Evolutionary conservation across 2,888 invertebrate species (phyloP).

Genomic region (Drosophila vallismaia): DNA sequence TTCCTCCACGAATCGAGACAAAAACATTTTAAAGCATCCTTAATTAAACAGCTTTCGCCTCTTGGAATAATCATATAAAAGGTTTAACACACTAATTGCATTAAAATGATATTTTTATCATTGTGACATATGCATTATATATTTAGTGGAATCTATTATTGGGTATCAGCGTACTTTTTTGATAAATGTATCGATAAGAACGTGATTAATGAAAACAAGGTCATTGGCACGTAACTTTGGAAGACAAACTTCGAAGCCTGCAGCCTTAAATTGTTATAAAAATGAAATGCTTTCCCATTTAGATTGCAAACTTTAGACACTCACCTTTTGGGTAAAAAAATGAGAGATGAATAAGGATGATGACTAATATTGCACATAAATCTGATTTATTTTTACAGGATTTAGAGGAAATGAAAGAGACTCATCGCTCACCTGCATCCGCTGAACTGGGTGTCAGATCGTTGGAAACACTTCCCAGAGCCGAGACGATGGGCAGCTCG

Average conservation of each 20-base stretch:
- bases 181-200: constrained; percentile 16
- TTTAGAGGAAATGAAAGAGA: not conserved
- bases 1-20: no score
- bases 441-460: constrained; percentile 32
- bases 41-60: not conserved
- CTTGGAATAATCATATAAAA: not conserved
- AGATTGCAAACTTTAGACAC: no score
- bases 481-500: constrained; percentile 59
- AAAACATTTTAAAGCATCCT: not conserved
- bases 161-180: not conserved
- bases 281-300: no score
- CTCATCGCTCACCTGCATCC: constrained; percentile 39
- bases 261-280: no score
- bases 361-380: no score
- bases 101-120: not conserved
- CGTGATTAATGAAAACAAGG: constrained; percentile 4
- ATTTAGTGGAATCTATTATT: not conserved
- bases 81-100: not conserved
- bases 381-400: no score
- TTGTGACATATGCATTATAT: constrained; percentile 2
- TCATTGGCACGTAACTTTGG: constrained; percentile 9
- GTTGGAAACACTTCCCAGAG: constrained; percentile 40
- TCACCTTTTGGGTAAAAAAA: no score
- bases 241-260: no score
- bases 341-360: no score